These are phyloP conservation scores for Tachypleus tridentatus DNA, from an alignment of 1,140 invertebrate genomes.

Conservation along the genomic window DNA sequence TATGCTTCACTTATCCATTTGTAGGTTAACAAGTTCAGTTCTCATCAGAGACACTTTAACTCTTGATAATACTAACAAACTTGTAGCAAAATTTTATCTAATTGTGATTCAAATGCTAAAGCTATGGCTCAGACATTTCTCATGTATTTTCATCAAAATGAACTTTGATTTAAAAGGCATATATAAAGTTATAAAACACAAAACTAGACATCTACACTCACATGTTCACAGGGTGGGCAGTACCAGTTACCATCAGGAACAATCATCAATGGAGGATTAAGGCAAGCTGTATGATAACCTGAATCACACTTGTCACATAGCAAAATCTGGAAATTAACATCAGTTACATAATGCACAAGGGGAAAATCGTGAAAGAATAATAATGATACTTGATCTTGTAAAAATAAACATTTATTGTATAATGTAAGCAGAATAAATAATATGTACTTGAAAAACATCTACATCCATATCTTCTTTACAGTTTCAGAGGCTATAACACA, in stretches of 20 bases:
- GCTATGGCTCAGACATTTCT: no score
- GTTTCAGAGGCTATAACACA: no score
- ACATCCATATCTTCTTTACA: no score
- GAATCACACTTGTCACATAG: constrained; percentile 88
- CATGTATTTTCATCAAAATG: background rate
- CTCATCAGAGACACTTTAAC: no score
- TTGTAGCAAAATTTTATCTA: no score
- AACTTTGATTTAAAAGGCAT: constrained; percentile 1
- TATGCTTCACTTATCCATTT: no score
- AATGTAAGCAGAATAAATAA: constrained; percentile 13
- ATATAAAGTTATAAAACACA: constrained; percentile 3
- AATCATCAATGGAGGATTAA: constrained; percentile 74
- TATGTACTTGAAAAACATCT: background rate
- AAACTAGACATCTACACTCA: constrained; percentile 27
- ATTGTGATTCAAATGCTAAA: no score
- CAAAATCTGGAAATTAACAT: constrained; percentile 49
- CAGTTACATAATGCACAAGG: constrained; percentile 2
- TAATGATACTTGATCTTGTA: background rate
- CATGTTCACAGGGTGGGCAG: constrained; percentile 88
- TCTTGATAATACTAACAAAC: no score
- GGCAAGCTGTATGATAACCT: constrained; percentile 88
- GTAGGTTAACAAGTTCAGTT: no score
- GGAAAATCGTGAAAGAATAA: background rate
- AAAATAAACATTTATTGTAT: background rate
- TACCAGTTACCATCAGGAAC: constrained; percentile 96